Evolutionary conservation across 2,797 vertebrate genomes (phyloP), one percentile per base, ranked within the genome.

Genomic region (Spea hammondii): DNA sequence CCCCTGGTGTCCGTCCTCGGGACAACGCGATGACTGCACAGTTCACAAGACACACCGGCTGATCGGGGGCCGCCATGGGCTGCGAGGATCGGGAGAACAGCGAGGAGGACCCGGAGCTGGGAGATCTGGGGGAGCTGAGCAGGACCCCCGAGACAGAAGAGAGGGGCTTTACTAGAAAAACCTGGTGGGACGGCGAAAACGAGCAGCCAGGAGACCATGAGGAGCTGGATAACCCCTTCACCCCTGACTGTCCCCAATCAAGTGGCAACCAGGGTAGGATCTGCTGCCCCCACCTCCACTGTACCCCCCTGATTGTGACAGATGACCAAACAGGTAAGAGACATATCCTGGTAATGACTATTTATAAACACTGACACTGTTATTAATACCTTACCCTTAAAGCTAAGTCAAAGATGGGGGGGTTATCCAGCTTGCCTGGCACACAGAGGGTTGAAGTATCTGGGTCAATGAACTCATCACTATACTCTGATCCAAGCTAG

Each of bases 301-400:
- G 79, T 66, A 70, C 14, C 46, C 32, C 62, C 8, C 48, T 81
- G 5, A 48, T 77, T 14, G 79, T 73, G 70, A 77, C 70, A 2
- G 74, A 82, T 48, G 79, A 76, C 12, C 9, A 77, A 65, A 82
- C 70, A 1, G 79, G 79, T 82, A 55, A 77, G 72, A 55, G 14
- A 46, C 13, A 12, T 32, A 32, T 32, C 32, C 32, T 32, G 32
- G 32, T 2, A 32, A 32, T 32, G 32, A 2, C 32, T 32, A 32
- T 32, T 32, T 32, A 32, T 32, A 32, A 32, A 32, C 32, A 32
- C 32, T 2, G 32, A 32, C 32, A 32, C 32, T 32, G 32, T 32
- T 32, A 32, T 32, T 32, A 32, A 32, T 32, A 32, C 32, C 32
- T 32, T 32, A 3, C 32, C 32, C 32, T 32, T 32, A 32, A 32